phyloP scores from a whole-genome alignment of 64 coral and sea anemone genomes.

The Pocillopora damicornis region DNA sequence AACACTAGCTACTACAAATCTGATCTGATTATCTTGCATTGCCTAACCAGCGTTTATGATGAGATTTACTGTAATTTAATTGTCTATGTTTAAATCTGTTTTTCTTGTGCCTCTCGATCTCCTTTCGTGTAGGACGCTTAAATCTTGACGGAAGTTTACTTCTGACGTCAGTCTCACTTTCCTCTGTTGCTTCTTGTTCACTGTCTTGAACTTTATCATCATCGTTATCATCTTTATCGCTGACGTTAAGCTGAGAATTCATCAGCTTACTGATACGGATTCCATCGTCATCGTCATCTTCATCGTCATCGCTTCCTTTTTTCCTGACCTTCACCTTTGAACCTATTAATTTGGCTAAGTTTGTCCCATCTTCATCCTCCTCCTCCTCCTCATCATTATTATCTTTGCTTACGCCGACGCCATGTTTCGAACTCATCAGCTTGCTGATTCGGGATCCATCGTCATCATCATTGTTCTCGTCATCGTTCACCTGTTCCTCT shows the following conservation, averaged over 20 bases:
- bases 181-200: conserved; percentile 1
- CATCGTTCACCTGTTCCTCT: not conserved
- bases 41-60: conserved; percentile 20
- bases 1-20: no score
- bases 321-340: not conserved
- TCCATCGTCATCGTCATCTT: conserved; percentile 1
- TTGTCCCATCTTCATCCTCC: not conserved
- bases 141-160: conserved; percentile 40
- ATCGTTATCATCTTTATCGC: not conserved
- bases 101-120: not conserved
- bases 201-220: not conserved
- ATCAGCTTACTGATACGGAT: conserved; percentile 22
- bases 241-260: not conserved
- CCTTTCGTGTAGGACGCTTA: conserved; percentile 4
- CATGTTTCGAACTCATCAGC: conserved; percentile 8
- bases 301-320: not conserved
- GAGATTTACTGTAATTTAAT: not conserved
- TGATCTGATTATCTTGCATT: not conserved
- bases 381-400: not conserved
- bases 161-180: not conserved
- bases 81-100: conserved; percentile 11
- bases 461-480: not conserved
- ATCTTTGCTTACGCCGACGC: not conserved
- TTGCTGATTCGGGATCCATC: not conserved
- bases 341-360: not conserved